These are phyloP conservation scores for Enteromius fasciolatus DNA, from an alignment of 2,797 vertebrate genomes.

Conservation along the genomic window DNA sequence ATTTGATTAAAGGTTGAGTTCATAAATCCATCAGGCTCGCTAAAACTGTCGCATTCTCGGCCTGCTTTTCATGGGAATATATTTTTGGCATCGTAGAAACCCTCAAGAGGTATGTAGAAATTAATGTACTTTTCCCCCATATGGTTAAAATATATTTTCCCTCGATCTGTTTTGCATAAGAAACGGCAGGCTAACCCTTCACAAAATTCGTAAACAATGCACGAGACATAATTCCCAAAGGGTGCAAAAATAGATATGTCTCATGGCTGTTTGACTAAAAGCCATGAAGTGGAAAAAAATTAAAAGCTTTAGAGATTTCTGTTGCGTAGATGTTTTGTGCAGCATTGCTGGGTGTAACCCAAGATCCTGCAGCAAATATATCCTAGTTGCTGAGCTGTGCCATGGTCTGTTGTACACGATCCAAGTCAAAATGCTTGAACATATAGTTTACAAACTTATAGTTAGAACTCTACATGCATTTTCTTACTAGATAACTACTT, in stretches of 20 bases:
- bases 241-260: not conserved
- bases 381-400: conserved; percentile 45
- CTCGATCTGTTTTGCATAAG: not conserved
- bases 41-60: conserved; percentile 45
- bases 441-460: not conserved
- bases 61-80: conserved; percentile 36
- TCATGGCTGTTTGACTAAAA: not conserved
- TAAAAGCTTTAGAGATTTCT: conserved; percentile 14
- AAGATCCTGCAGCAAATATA: conserved; percentile 57
- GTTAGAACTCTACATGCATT: not conserved
- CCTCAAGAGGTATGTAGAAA: conserved; percentile 20
- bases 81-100: conserved; percentile 2
- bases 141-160: not conserved
- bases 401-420: not conserved
- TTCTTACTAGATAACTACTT: not conserved
- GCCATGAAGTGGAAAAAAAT: not conserved
- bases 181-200: not conserved
- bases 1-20: conserved; percentile 6
- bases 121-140: not conserved
- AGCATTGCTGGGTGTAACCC: conserved; percentile 54
- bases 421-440: conserved; percentile 7
- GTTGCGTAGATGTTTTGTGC: conserved; percentile 46
- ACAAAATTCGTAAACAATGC: not conserved
- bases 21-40: conserved; percentile 9
- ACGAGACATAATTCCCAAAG: not conserved